Evolutionary conservation across 2,888 invertebrate species (phyloP), one percentile per base, ranked within the genome.

Genomic region (Rhingia campestris): DNA sequence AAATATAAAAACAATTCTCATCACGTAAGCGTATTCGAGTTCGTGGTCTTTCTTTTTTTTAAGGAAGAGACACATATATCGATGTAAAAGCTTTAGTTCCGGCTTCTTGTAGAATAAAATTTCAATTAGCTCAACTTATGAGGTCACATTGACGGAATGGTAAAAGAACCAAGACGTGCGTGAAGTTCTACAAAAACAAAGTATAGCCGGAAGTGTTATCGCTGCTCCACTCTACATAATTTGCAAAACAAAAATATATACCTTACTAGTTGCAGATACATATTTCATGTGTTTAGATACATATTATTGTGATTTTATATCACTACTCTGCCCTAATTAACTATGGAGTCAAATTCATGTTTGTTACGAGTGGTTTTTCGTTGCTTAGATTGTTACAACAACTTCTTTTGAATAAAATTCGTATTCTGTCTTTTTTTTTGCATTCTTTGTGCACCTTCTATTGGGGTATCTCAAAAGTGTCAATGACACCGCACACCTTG

Each of bases 401-500:
- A 59, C 9, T 43, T 37, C 30, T 35, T n/a, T 30, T 58, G 39
- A 14, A 4, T 37, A n/a, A 56, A 30, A 22, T 32, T 33, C 12
- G 7, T n/a, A n/a, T 47, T 47, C 14, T 14, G 4, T 22, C 12
- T 14, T 47, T 51, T 33, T 49, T 58, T 39, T 5, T 6, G 45
- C 45, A 45, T 61, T 69, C 56, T 69, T 69, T 9, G 22, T 49
- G 35, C n/a, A n/a, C 70, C 41, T 14, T 64, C 51, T 58, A 41
- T 59, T 43, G 37, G 67, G n/a, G 6, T 56, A 12, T 69, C 37
- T 22, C 22, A 22, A 33, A 70, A 41, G 59, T 41, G 70, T 70
- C 70, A 70, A 33, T 70, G 70, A 70, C 70, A 51, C 59, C 51
- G 49, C 56, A 33, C 70, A 70, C 58, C 70, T 70, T 69, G 43